These are phyloP conservation scores for Rhadinocentrus ornatus DNA, from an alignment of 2,797 vertebrate genomes.

Conservation along the genomic window DNA sequence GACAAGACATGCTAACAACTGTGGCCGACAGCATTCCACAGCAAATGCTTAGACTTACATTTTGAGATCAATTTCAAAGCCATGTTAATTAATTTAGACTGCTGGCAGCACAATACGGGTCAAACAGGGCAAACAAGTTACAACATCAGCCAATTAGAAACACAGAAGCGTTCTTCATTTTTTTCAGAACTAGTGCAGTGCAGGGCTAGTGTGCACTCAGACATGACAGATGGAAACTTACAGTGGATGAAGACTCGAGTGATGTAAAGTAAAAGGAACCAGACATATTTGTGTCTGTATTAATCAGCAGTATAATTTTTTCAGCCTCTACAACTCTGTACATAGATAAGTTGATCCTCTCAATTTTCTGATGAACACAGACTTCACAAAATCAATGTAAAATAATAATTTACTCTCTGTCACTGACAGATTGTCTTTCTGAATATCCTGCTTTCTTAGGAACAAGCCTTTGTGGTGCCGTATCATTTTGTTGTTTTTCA, in stretches of 20 bases:
- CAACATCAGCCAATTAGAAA: slow-evolving; percentile 82
- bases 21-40: slow-evolving; percentile 71
- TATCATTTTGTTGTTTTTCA: slow-evolving; percentile 77
- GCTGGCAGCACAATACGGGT: slow-evolving; percentile 81
- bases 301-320: slow-evolving; percentile 37
- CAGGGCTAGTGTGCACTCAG: slow-evolving; percentile 45
- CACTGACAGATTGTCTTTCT: slow-evolving; percentile 68
- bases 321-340: slow-evolving; percentile 28
- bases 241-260: slow-evolving; percentile 31
- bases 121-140: slow-evolving; percentile 82
- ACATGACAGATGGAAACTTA: slow-evolving; percentile 57
- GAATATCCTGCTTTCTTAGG: slow-evolving; percentile 63
- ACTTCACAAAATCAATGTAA: slow-evolving; percentile 27
- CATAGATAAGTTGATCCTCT: slow-evolving; percentile 41
- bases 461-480: slow-evolving; percentile 58
- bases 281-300: slow-evolving; percentile 24
- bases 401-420: slow-evolving; percentile 49
- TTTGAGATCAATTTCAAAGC: slow-evolving; percentile 82
- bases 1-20: slow-evolving; percentile 72
- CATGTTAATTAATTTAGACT: slow-evolving; percentile 82
- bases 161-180: slow-evolving; percentile 64
- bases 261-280: slow-evolving; percentile 21
- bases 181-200: slow-evolving; percentile 58
- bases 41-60: slow-evolving; percentile 76
- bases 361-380: slow-evolving; percentile 37